These are phyloP conservation scores for Australoheros facetus DNA, from an alignment of 2,797 vertebrate genomes.

Conservation along the genomic window DNA sequence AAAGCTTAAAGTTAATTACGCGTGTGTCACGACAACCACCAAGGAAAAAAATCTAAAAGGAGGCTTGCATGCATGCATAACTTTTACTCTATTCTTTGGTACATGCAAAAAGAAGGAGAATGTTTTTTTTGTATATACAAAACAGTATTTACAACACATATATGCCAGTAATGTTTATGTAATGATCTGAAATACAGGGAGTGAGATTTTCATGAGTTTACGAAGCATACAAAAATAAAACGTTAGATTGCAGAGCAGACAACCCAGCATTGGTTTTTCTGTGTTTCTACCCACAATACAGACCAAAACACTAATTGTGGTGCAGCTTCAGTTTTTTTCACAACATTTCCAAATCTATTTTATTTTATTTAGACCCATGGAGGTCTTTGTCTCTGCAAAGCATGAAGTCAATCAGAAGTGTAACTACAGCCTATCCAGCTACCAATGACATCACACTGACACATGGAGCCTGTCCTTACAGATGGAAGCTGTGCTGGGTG, in stretches of 20 bases:
- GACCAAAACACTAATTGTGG: neutral
- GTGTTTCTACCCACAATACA: neutral
- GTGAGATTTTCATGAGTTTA: slow-evolving; percentile 23
- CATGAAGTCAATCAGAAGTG: slow-evolving; percentile 18
- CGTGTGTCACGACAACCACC: slow-evolving; percentile 17
- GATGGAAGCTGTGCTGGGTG: slow-evolving; percentile 20
- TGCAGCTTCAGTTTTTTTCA: slow-evolving; percentile 14
- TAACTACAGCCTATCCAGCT: slow-evolving; percentile 33
- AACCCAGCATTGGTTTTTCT: neutral
- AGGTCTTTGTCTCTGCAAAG: slow-evolving; percentile 20
- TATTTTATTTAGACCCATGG: slow-evolving; percentile 12
- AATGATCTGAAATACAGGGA: slow-evolving; percentile 23
- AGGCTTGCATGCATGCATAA: slow-evolving; percentile 11
- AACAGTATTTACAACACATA: slow-evolving; percentile 66
- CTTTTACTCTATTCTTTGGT: neutral
- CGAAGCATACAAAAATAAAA: slow-evolving; percentile 24
- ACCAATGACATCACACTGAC: slow-evolving; percentile 28
- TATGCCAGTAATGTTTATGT: slow-evolving; percentile 3
- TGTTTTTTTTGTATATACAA: slow-evolving; percentile 32
- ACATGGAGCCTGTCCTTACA: slow-evolving; percentile 25
- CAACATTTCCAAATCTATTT: neutral
- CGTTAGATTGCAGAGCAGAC: slow-evolving; percentile 10
- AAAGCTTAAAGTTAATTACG: neutral
- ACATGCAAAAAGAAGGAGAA: neutral
- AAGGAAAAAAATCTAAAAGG: slow-evolving; percentile 7